phyloP scores from a whole-genome alignment of 30 jellyfish, hydroid and myxozoan species.

The Sanderia malayensis region DNA sequence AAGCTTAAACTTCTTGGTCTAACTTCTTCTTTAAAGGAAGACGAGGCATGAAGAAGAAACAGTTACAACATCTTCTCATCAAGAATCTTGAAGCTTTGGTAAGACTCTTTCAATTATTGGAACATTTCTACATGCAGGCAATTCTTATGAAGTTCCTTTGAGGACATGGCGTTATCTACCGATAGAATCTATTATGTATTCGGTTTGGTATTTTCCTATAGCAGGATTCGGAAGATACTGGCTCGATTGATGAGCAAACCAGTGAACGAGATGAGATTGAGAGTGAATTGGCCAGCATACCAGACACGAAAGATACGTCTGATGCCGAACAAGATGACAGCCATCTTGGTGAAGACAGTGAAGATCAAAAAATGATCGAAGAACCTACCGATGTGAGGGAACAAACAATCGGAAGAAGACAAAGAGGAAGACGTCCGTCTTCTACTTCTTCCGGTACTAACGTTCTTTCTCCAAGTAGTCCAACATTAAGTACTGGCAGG shows the following conservation, averaged over 20 bases:
- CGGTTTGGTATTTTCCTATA: not conserved
- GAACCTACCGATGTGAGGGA: constrained; percentile 38
- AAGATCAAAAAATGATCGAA: constrained; percentile 42
- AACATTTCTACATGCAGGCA: not conserved
- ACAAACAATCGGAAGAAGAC: constrained; percentile 25
- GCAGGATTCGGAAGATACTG: constrained; percentile 66
- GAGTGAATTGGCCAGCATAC: constrained; percentile 76
- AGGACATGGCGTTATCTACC: not conserved
- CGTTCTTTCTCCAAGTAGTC: constrained; percentile 93
- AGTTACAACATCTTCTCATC: constrained; percentile 34
- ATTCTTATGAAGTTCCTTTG: not conserved
- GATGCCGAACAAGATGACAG: constrained; percentile 64
- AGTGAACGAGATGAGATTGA: constrained; percentile 80
- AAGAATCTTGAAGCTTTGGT: constrained; percentile 45
- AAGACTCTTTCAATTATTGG: not conserved
- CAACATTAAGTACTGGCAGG: constrained; percentile 98
- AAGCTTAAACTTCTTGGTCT: not conserved
- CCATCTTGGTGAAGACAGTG: constrained; percentile 47
- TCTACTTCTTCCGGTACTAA: constrained; percentile 70
- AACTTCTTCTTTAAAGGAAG: constrained; percentile 12
- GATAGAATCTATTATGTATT: not conserved
- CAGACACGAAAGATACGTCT: constrained; percentile 59
- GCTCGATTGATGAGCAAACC: constrained; percentile 72
- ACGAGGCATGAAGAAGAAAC: constrained; percentile 35
- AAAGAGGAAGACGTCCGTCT: constrained; percentile 54